Base-by-base conservation (phyloP, 1,140 invertebrate species). In the Sinella curviseta region DNA sequence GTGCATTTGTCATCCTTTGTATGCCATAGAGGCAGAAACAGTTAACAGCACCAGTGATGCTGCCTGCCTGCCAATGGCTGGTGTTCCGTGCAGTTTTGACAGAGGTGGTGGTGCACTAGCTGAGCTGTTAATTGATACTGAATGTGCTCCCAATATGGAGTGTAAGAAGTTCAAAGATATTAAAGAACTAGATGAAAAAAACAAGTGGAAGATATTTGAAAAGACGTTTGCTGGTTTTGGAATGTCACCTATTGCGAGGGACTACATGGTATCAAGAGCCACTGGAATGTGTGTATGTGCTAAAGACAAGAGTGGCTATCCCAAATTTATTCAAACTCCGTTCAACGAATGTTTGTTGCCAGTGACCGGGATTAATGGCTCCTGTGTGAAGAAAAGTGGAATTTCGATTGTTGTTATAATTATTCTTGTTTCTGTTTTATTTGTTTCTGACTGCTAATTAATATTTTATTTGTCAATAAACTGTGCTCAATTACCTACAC, bases 241-340 rank as follows among this genome's bases (percentile, higher is more conserved):
- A 8, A 70, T 70, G 65, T 70, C 65, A 30, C 65, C 65, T 4
- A 70, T 70, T 33, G 65, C 65, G 31, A 30, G 65, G 65, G 65
- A 70, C 31, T 70, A 70, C 31, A 8, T 70, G 26, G 65, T 70
- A 1, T 70, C 65, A 3, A 8, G n/a, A 33, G 65, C 65, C 2
- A 70, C 65, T 1, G 26, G 12, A 2, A 33, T 70, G 12, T 70
- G 65, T 24, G 31, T 4, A 3, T 70, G 65, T 65, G 24, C 14
- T 4, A 65, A 65, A 20, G 39, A 48, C 39, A 48, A 20, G 8
- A 12, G 8, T 12, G 39, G 39, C 8, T 26, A 16, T 26, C 57
- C 8, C 16, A 26, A 16, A 65, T 8, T 20, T 48, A n/a, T 65
- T 65, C 57, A 26, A 65, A 65, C 57, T n/a, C 57, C 14, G 14